Evolutionary conservation across 2,797 vertebrate genomes (phyloP), one percentile per base, ranked within the genome.

Genomic region (Psittacula derbiana): DNA sequence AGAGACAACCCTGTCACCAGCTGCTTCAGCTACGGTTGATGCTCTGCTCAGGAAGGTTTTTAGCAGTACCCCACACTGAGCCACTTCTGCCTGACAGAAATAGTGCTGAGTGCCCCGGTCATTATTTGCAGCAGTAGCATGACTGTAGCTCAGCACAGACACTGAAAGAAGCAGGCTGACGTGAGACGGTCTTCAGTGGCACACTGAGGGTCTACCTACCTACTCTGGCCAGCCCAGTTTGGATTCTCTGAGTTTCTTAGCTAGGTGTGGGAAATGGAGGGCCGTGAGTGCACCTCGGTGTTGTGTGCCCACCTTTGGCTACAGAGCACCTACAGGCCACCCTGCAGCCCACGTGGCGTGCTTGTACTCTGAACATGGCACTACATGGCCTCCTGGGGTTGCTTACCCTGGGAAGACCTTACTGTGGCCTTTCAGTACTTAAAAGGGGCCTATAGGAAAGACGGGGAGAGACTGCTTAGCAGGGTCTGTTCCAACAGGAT

Each of bases 321-420:
- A 8, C 14, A 46, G 47, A 75, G 30, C 53, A 11, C 4, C 52
- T 74, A 15, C 50, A 8, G 3, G 2, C 3, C 6, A 4, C 15
- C 31, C 6, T 10, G 33, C 31, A 20, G 60, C 52, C 19, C 13
- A 8, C 2, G 2, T 13, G 60, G 43, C 31, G 28, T 0, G 4
- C 50, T 25, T 0, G 4, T 24, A 46, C 60, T 1, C 0, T 0
- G 0, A 18, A 1, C 16, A 1, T 1, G 33, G 71, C 1, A 1
- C 2, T 3, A 12, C 11, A 0, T 3, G 36, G 65, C 21, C 27
- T 43, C 19, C 23, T 58, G 55, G 55, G 15, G 23, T 36, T 58
- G 33, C 23, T 58, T 58, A 36, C 55, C 33, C 7, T 58, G n/a
- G 23, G n/a, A 24, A 36, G 23, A 36, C 55, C 55, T 24, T 58